Evolutionary conservation across 2,113 vertebrate genomes (phyloP), one percentile per base, ranked within the genome.

Genomic region (Brachirus orientalis): DNA sequence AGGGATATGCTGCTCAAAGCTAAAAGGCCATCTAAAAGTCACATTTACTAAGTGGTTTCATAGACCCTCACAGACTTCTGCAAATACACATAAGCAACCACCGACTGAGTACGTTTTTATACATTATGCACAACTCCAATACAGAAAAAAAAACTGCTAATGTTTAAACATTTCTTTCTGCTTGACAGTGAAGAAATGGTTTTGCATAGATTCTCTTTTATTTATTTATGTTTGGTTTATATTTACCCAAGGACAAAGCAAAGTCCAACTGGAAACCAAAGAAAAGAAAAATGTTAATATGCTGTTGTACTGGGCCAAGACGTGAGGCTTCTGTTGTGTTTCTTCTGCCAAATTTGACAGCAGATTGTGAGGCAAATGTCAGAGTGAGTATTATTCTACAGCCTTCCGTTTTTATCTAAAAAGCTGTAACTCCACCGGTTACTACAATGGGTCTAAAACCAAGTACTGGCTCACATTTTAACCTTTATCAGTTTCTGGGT

Each of bases 281-380:
- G 52, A 72, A 81, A 78, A 58, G 63, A 69, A 67, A 84, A 63
- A 78, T 43, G 47, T 63, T 83, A 77, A 75, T 82, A 76, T 82
- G 84, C 55, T 71, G 60, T 56, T 63, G 63, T 52, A 74, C 70
- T 66, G 75, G 62, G 59, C 72, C 66, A 46, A 81, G 70, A 65
- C 58, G 41, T 33, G 12, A 69, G 59, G 77, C 80, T 78, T 79
- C 70, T 82, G 83, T 63, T 78, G 37, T 57, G 57, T 52, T 61
- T 64, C 64, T 22, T 2, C 48, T 76, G 81, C 80, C 75, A 86
- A 82, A 47, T 60, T 50, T 76, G 74, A 80, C 69, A 75, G 63
- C 78, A 72, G 63, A 73, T 63, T 82, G 69, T 54, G 40, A 79
- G 51, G 62, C 64, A 80, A 79, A 88, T 77, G 69, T 78, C 80